Evolutionary conservation across 2,113 vertebrate species (phyloP).

Genomic region (Sardina pilchardus): DNA sequence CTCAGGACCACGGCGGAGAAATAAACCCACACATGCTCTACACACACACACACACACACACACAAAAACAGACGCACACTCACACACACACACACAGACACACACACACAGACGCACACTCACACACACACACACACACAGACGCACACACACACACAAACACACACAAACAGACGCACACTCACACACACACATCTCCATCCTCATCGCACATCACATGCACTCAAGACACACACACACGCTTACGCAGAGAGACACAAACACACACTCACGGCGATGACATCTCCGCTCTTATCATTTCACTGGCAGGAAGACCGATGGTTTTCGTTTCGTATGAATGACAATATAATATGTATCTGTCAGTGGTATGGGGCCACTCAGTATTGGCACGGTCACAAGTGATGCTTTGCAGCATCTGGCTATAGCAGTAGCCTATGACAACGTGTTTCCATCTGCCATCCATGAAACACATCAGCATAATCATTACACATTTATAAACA

Average conservation of each 20-base stretch:
- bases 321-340: background rate
- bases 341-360: background rate
- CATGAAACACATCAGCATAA: background rate
- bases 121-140: slow-evolving; percentile 12
- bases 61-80: background rate
- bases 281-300: background rate
- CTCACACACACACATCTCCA: slow-evolving; percentile 15
- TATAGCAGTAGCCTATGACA: background rate
- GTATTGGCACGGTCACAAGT: background rate
- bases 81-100: background rate
- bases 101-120: background rate
- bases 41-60: background rate
- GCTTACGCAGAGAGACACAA: background rate
- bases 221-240: background rate
- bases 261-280: slow-evolving; percentile 14
- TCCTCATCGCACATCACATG: too few species aligned
- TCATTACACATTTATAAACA: background rate
- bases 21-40: slow-evolving; percentile 28
- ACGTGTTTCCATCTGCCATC: background rate
- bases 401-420: background rate
- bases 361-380: background rate
- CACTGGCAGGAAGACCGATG: background rate
- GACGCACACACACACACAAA: background rate
- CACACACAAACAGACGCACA: slow-evolving; percentile 20
- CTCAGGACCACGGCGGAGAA: slow-evolving; percentile 32